Conservation (phyloP, 2,113 vertebrate genomes). For the Myodes glareolus region DNA sequence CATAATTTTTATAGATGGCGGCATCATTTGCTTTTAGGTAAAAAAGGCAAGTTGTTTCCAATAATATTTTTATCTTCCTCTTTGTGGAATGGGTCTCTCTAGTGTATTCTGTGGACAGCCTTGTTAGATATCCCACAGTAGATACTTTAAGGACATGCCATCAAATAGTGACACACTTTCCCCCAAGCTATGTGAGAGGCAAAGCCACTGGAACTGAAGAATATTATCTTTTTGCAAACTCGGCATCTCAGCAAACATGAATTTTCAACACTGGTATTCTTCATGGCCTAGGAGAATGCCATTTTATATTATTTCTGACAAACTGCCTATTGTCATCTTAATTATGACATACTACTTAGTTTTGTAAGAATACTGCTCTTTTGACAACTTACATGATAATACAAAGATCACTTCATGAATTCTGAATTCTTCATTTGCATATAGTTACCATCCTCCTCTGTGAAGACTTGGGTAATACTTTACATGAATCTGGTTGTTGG, state of each 20-base stretch:
- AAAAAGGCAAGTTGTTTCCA: not conserved
- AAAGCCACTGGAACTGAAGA: conserved; percentile 25
- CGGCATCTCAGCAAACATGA: conserved; percentile 44
- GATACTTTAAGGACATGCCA: conserved; percentile 15
- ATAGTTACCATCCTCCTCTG: conserved; percentile 14
- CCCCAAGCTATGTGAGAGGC: conserved; percentile 50
- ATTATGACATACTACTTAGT: conserved; percentile 61
- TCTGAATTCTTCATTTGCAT: conserved; percentile 44
- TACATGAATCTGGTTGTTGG: not conserved
- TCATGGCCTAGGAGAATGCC: conserved; percentile 37
- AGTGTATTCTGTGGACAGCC: not conserved
- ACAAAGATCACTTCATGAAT: conserved; percentile 54
- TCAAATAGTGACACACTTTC: not conserved
- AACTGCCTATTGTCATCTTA: conserved; percentile 41
- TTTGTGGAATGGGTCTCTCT: not conserved
- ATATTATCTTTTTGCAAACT: conserved; percentile 4
- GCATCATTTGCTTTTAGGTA: not conserved
- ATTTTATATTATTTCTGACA: conserved; percentile 53
- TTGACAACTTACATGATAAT: conserved; percentile 26
- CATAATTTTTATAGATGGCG: not conserved
- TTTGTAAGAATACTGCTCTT: conserved; percentile 40
- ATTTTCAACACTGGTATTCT: conserved; percentile 54
- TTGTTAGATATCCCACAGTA: not conserved
- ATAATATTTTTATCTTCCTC: not conserved
- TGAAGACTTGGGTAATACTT: conserved; percentile 7